Evolutionary conservation across 2,113 vertebrate genomes (phyloP).

Genomic region (Phodopus roborovskii): DNA sequence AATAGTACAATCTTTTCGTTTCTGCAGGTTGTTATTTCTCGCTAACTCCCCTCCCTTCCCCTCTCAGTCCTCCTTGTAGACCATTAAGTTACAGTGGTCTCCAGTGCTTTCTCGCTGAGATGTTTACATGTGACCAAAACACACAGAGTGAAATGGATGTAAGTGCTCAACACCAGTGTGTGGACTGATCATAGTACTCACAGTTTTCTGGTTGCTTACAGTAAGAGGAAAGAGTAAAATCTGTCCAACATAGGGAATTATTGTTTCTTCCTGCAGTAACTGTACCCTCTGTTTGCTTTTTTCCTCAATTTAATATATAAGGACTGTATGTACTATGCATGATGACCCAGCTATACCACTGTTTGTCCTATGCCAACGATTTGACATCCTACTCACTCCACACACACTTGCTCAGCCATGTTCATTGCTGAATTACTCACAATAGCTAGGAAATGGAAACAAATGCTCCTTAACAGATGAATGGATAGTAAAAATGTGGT

Average conservation of each 20-base stretch:
- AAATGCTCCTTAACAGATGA: background rate
- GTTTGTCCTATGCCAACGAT: background rate
- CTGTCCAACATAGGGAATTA: background rate
- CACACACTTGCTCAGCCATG: background rate
- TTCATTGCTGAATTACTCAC: background rate
- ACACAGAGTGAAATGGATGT: background rate
- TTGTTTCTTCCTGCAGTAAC: background rate
- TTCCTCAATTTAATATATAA: background rate
- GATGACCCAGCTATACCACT: background rate
- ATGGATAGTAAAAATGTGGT: background rate
- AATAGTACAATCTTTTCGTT: background rate
- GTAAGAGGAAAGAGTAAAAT: background rate
- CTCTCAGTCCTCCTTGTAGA: background rate
- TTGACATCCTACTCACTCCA: background rate
- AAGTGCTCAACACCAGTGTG: background rate
- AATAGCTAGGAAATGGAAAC: background rate
- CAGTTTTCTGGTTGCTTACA: background rate
- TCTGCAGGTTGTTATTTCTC: constrained; percentile 12
- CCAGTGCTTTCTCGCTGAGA: constrained; percentile 6
- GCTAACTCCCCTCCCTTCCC: background rate
- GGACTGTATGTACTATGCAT: background rate
- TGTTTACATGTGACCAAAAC: background rate
- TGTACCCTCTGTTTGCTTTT: background rate
- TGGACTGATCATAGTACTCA: background rate
- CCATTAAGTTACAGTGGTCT: background rate